Evolutionary conservation across 1,140 invertebrate species (phyloP).

Genomic region (Bombus waltoni): DNA sequence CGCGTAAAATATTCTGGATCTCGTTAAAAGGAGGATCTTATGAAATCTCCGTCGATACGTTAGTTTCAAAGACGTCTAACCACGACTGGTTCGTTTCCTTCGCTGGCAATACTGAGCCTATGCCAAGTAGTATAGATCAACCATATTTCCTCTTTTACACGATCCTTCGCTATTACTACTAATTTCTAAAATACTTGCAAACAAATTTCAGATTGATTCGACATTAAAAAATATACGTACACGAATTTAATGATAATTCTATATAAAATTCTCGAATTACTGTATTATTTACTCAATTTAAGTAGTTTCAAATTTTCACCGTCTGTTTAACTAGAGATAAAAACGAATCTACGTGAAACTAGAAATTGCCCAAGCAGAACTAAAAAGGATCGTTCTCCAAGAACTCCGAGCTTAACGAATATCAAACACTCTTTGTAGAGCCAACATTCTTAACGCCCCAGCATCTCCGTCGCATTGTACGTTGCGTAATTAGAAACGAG

Average conservation of each 20-base stretch:
- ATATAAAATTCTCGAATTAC: neutral
- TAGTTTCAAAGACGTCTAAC: neutral
- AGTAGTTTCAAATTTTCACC: neutral
- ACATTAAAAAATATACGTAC: neutral
- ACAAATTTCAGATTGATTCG: neutral
- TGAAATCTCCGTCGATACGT: neutral
- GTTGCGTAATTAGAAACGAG: neutral
- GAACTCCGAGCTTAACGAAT: slow-evolving; percentile 18
- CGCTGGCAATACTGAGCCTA: no score
- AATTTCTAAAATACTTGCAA: neutral
- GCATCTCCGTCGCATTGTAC: neutral
- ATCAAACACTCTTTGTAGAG: slow-evolving; percentile 9
- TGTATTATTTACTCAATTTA: no score
- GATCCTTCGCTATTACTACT: neutral
- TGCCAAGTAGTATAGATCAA: slow-evolving; percentile 10
- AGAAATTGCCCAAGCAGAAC: neutral
- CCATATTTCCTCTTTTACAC: neutral
- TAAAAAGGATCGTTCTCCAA: neutral
- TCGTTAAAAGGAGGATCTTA: no score
- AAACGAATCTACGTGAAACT: neutral
- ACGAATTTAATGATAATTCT: no score
- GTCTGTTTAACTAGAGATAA: neutral
- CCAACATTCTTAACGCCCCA: neutral
- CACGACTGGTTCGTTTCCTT: neutral
- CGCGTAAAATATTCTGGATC: neutral